Conservation (phyloP, 30 jellyfish, hydroid and myxozoan genomes). For the Mastigias papua region DNA sequence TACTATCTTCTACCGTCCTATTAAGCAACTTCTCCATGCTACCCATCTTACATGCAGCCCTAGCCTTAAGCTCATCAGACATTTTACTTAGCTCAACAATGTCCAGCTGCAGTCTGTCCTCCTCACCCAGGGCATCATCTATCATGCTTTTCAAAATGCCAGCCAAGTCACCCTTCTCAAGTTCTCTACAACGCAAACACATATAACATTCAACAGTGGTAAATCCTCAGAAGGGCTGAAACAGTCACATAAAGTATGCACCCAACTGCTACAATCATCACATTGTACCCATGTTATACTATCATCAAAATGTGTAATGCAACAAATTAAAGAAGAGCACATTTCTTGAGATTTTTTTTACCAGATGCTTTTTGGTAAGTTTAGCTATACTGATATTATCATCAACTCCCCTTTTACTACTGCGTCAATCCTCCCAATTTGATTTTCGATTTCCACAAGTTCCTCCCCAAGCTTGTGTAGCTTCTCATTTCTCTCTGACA, state of each 20-base stretch:
- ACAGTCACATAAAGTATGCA: slow-evolving; percentile 33
- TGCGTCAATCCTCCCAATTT: slow-evolving; percentile 28
- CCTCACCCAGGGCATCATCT: slow-evolving; percentile 3
- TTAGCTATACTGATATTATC: slow-evolving; percentile 13
- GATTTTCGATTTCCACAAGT: slow-evolving; percentile 8
- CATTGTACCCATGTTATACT: slow-evolving; percentile 31
- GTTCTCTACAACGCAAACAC: slow-evolving; percentile 34
- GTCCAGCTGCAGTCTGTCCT: slow-evolving; percentile 20
- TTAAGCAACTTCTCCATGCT: too few species aligned
- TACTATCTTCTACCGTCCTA: too few species aligned
- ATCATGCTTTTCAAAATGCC: slow-evolving; percentile 32
- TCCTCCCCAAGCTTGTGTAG: slow-evolving; percentile 6
- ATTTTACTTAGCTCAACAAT: not conserved
- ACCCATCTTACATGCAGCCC: too few species aligned
- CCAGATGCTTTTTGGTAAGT: not conserved
- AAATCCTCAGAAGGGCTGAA: slow-evolving; percentile 21
- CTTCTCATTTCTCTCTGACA: slow-evolving; percentile 24
- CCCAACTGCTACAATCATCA: slow-evolving; percentile 16
- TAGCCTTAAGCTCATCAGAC: slow-evolving; percentile 36
- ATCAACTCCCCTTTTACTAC: slow-evolving; percentile 17
- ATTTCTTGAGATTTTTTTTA: not conserved
- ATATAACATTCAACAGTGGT: not conserved
- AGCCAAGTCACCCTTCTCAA: slow-evolving; percentile 1
- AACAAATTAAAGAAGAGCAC: slow-evolving; percentile 11
- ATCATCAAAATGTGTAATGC: slow-evolving; percentile 21